Conservation (phyloP, 2,888 invertebrate genomes). For the Lamellibrachia columna region DNA sequence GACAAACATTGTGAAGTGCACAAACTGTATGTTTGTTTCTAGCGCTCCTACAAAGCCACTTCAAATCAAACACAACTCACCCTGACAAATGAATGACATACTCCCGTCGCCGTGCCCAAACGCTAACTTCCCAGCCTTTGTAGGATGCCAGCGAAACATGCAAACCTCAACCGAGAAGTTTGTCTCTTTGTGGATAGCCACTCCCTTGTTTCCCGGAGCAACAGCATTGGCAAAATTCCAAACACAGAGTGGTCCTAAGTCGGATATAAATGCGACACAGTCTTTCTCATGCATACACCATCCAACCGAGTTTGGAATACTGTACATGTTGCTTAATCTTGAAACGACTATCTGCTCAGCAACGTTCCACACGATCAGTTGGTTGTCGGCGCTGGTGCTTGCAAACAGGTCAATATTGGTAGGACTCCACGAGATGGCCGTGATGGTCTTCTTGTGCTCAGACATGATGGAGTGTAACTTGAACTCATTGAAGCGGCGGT, state of each 20-base stretch:
- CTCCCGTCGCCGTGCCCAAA: constrained; percentile 65
- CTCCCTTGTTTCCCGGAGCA: not conserved
- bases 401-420: constrained; percentile 61
- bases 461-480: constrained; percentile 65
- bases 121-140: constrained; percentile 55
- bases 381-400: constrained; percentile 60
- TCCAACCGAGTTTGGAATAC: constrained; percentile 54
- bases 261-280: constrained; percentile 50
- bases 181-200: constrained; percentile 50
- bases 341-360: constrained; percentile 57
- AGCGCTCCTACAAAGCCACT: not conserved
- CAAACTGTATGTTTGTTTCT: too few species aligned
- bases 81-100: constrained; percentile 58
- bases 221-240: constrained; percentile 52
- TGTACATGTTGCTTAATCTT: constrained; percentile 50
- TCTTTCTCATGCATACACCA: constrained; percentile 60
- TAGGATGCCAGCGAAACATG: constrained; percentile 62
- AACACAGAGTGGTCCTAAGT: constrained; percentile 58
- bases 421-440: constrained; percentile 65
- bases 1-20: too few species aligned
- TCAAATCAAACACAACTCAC: constrained; percentile 41
- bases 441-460: constrained; percentile 66
- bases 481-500: constrained; percentile 62
- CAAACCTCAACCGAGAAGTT: constrained; percentile 52
- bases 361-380: constrained; percentile 65